phyloP scores from a whole-genome alignment of 2,888 invertebrate species.

The Eupsilia transversa region DNA sequence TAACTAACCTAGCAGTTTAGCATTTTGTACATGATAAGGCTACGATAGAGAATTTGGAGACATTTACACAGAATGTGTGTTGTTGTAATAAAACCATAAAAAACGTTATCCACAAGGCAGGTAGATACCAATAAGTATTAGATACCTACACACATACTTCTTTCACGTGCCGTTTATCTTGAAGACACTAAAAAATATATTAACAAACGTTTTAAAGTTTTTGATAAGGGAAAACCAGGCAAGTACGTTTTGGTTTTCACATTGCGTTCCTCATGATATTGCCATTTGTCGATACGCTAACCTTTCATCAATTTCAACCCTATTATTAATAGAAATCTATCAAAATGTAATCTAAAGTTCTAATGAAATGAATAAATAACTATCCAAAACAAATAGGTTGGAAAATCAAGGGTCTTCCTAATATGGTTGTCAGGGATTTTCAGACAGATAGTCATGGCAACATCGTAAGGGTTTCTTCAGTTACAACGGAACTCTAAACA shows the following conservation, averaged over 20 bases:
- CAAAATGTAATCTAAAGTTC: slow-evolving; percentile 21
- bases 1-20: neutral
- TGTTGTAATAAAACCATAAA: neutral
- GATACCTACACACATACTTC: neutral
- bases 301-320: neutral
- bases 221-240: slow-evolving; percentile 1
- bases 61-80: too few relatives aligned
- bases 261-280: neutral
- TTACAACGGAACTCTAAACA: slow-evolving; percentile 14
- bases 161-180: neutral
- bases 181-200: neutral
- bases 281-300: neutral
- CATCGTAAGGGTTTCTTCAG: neutral
- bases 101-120: neutral
- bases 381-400: slow-evolving; percentile 12
- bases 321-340: neutral
- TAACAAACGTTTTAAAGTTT: neutral
- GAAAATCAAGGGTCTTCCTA: neutral
- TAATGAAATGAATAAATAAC: slow-evolving; percentile 22
- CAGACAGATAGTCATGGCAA: neutral
- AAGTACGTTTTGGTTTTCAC: neutral
- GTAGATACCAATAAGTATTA: neutral
- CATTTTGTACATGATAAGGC: neutral
- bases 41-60: neutral
- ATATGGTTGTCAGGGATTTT: neutral